Evolutionary conservation across 2,888 invertebrate genomes (phyloP), one percentile per base, ranked within the genome.

Genomic region (Isoperla grammatica): DNA sequence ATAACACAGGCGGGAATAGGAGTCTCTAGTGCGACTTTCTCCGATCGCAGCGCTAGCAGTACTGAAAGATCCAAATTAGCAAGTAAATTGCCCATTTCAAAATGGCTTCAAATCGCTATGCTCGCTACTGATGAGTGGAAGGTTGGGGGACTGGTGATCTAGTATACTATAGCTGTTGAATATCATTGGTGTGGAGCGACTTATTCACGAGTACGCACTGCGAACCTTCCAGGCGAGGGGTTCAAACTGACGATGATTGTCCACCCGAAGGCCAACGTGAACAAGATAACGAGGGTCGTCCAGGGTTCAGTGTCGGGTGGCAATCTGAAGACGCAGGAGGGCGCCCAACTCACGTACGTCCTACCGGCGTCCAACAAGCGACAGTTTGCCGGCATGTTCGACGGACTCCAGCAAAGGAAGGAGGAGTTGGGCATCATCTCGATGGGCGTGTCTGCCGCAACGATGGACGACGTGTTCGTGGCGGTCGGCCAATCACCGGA

Each of bases 401-500:
- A 78, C 2, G 70, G 74, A 1, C 70, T 95, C 42, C 90, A 93
- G 71, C 60, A 65, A 0, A 72, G 76, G 12, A 81, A 80, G 65
- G n/a, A n/a, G n/a, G 70, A 76, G 3, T 75, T 91, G 19, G 84
- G 84, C 0, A 84, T 95, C 46, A 79, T 81, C 49, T 85, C 87
- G 6, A 87, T 93, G 60, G 90, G 92, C 0, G 83, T 95, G 0
- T 88, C 92, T 0, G 83, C 91, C 15, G 91, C 95, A 0, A 94
- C 95, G 0, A 79, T 97, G 69, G 96, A 97, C 73, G 95, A 96
- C 74, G 95, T 97, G 1, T n/a, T n/a, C n/a, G n/a, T n/a, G n/a
- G n/a, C n/a, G n/a, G n/a, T n/a, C n/a, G n/a, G n/a, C n/a, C n/a
- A n/a, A n/a, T n/a, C n/a, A n/a, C n/a, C n/a, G n/a, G n/a, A n/a